Evolutionary conservation across 2,113 vertebrate genomes (phyloP), one percentile per base, ranked within the genome.

Genomic region (Pampusana beccarii): DNA sequence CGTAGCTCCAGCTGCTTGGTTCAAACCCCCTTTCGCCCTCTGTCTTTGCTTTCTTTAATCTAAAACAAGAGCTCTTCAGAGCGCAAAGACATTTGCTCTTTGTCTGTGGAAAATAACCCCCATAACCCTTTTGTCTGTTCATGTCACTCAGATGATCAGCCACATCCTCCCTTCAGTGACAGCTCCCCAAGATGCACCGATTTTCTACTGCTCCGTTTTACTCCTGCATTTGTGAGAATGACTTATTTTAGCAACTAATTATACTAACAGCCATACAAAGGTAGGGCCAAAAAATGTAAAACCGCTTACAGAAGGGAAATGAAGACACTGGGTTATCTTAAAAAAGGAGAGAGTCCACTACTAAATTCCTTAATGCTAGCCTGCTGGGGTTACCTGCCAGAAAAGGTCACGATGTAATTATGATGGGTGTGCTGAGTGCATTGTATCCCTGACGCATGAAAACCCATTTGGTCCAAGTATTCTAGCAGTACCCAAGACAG

Each of bases 231-330:
- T 87, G n/a, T 92, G 93, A 94, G 90, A 92, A 96, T n/a, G 38
- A 85, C 44, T 94, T 93, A 56, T 92, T 86, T 97, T 91, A 91
- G 82, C 62, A 86, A 46, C 53, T 96, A 95, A 97, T 98, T 97
- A 93, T 94, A 95, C 90, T 92, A 96, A 96, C 92, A 97, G 93
- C 56, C 67, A 93, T 67, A 58, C 61, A 93, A 86, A 58, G 80
- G 89, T 58, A 86, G 90, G 74, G 69, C 93, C 80, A 94, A 94
- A 86, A 95, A 90, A 88, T 9, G 24, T 93, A 93, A 97, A 98
- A 88, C 25, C 36, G 31, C 54, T 97, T 95, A 88, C 88, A 93
- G 71, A 96, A 96, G 80, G 93, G 66, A 95, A 97, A 95, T 67
- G 66, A 95, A 96, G 92, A 92, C 78, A 54, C 72, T 65, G 54